These are phyloP conservation scores for Phyllostomus discolor DNA, from an alignment of 2,113 vertebrate species.

Conservation along the genomic window DNA sequence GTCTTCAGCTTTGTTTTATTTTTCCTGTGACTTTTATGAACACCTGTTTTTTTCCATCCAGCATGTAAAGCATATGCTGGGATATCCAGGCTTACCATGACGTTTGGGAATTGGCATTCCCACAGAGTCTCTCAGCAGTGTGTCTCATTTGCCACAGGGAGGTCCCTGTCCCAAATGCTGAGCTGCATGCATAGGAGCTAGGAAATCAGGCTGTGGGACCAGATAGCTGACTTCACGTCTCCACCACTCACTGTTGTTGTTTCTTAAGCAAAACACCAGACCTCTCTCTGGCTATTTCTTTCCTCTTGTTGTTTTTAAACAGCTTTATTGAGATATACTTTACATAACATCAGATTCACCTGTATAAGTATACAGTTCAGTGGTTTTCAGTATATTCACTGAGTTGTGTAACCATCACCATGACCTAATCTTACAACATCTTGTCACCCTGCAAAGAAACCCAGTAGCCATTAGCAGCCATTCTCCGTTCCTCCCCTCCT, in stretches of 20 bases:
- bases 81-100: background rate
- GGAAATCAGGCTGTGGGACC: background rate
- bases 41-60: background rate
- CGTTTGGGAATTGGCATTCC: background rate
- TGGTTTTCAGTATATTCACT: background rate
- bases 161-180: background rate
- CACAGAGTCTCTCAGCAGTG: background rate
- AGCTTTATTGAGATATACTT: background rate
- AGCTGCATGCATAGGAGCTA: background rate
- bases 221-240: background rate
- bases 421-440: background rate
- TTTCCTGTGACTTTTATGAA: conserved; percentile 13
- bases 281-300: background rate
- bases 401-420: background rate
- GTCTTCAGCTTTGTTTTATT: background rate
- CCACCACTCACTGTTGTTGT: background rate
- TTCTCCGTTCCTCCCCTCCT: background rate
- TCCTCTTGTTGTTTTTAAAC: background rate
- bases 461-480: background rate
- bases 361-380: background rate
- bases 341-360: background rate
- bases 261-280: background rate
- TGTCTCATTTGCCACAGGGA: background rate
- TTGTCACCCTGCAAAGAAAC: conserved; percentile 2
- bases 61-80: background rate